Evolutionary conservation across 1,140 invertebrate genomes (phyloP).

Genomic region (Sycophila sp.): DNA sequence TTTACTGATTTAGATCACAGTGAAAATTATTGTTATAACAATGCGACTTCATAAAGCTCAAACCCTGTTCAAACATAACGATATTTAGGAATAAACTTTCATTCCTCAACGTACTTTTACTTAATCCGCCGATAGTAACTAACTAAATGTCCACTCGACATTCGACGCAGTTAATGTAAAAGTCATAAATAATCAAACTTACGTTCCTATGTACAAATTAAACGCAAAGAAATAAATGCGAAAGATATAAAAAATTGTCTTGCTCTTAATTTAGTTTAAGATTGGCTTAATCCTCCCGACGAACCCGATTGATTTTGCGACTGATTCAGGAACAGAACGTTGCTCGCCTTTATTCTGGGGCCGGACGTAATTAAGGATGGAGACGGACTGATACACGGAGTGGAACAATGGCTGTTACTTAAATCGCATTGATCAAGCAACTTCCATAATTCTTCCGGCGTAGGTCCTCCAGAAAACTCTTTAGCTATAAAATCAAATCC

Average conservation of each 20-base stretch:
- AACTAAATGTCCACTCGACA: constrained; percentile 8
- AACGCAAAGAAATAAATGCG: constrained; percentile 45
- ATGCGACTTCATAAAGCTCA: constrained; percentile 39
- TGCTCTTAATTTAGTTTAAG: constrained; percentile 30
- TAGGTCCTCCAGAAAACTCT: constrained; percentile 81
- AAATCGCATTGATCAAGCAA: constrained; percentile 94
- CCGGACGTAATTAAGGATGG: constrained; percentile 71
- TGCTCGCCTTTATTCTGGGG: constrained; percentile 77
- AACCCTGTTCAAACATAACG: constrained; percentile 41
- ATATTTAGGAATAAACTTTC: constrained; percentile 30
- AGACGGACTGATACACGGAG: constrained; percentile 86
- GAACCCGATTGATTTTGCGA: constrained; percentile 56
- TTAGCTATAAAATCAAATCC: constrained; percentile 41
- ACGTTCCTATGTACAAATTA: constrained; percentile 42
- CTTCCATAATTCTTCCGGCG: constrained; percentile 87
- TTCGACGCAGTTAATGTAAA: constrained; percentile 16
- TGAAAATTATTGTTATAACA: constrained; percentile 43
- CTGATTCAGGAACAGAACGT: constrained; percentile 79
- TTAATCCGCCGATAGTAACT: background rate
- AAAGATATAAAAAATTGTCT: constrained; percentile 18
- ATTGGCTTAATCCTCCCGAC: constrained; percentile 50
- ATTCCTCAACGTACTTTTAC: constrained; percentile 4
- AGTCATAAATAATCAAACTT: constrained; percentile 17
- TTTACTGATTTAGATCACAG: constrained; percentile 52
- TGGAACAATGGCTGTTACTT: constrained; percentile 83